A percentile compares a stretch with the other conserved stretches of the same genome.
phyloP scores from a whole-genome alignment of 2,888 invertebrate genomes.

The Drosophila cyrtoloma region DNA sequence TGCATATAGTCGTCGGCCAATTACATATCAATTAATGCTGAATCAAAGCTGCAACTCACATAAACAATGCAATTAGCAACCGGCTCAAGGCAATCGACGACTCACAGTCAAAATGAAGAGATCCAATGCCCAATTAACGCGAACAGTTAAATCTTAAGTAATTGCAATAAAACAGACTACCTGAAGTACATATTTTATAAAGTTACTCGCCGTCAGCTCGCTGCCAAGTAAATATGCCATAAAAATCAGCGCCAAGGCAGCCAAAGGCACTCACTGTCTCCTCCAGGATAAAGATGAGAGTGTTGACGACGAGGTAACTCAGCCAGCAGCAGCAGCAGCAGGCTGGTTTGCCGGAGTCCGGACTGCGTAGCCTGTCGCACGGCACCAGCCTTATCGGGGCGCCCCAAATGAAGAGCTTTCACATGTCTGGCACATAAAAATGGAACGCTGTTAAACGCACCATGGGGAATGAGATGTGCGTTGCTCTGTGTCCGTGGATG shows the following conservation, averaged over 20 bases:
- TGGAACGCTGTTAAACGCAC: constrained; percentile 80
- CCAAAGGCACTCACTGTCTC: constrained; percentile 45
- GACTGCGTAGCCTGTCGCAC: background rate
- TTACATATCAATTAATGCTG: constrained; percentile 80
- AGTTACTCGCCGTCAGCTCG: constrained; percentile 52
- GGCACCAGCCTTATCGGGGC: constrained; percentile 52
- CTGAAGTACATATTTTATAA: constrained; percentile 79
- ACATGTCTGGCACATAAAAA: constrained; percentile 80
- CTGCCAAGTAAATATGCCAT: constrained; percentile 74
- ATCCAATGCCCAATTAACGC: constrained; percentile 79
- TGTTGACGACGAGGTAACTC: constrained; percentile 77
- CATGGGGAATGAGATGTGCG: constrained; percentile 61
- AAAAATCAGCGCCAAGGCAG: constrained; percentile 76
- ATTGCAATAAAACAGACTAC: constrained; percentile 81
- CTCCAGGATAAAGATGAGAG: constrained; percentile 60
- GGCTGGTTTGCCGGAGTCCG: background rate
- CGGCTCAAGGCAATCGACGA: background rate
- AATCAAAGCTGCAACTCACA: constrained; percentile 62
- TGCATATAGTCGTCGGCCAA: constrained; percentile 60
- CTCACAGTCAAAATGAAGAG: constrained; percentile 33
- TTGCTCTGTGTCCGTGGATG: constrained; percentile 6
- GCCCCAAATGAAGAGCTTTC: constrained; percentile 76
- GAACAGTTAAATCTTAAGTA: constrained; percentile 80
- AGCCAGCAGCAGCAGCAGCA: constrained; percentile 39
- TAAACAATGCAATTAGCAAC: constrained; percentile 68